Conservation (phyloP, 2,797 vertebrate species). For the Chaenodraco wilsoni region DNA sequence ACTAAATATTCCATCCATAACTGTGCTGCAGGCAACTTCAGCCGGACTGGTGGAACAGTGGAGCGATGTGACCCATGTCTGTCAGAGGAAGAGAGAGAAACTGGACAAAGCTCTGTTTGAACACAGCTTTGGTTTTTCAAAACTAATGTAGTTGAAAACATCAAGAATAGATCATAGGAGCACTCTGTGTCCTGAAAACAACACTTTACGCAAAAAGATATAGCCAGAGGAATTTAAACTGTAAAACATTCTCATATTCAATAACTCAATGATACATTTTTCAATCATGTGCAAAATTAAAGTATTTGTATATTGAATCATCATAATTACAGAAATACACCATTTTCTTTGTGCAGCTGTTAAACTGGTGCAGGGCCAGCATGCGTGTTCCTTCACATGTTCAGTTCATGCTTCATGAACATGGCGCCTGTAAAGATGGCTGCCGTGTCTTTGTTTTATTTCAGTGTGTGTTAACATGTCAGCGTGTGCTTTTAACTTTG, state of each 20-base stretch:
- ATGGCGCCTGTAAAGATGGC: too few species aligned
- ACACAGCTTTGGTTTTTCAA: slow-evolving; percentile 41
- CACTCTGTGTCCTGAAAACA: neutral
- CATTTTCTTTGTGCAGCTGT: neutral
- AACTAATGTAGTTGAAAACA: neutral
- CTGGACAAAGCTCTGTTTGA: slow-evolving; percentile 42
- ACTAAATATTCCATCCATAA: neutral
- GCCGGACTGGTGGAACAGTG: neutral
- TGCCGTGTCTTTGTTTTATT: too few species aligned
- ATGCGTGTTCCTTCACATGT: neutral
- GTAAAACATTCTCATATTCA: neutral
- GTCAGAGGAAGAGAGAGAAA: slow-evolving; percentile 15
- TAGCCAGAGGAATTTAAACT: neutral
- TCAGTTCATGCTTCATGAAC: neutral
- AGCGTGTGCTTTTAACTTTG: too few species aligned
- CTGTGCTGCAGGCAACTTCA: neutral
- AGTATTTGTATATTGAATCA: neutral
- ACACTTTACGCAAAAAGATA: slow-evolving; percentile 8
- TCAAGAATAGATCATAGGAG: too few species aligned
- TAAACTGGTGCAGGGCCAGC: neutral
- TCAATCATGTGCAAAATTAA: neutral
- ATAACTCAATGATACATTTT: neutral
- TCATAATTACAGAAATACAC: neutral
- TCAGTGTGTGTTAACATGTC: too few species aligned
- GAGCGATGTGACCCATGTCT: slow-evolving; percentile 7